Evolutionary conservation across 1,140 invertebrate species (phyloP).

Genomic region (Listronotus oregonensis): DNA sequence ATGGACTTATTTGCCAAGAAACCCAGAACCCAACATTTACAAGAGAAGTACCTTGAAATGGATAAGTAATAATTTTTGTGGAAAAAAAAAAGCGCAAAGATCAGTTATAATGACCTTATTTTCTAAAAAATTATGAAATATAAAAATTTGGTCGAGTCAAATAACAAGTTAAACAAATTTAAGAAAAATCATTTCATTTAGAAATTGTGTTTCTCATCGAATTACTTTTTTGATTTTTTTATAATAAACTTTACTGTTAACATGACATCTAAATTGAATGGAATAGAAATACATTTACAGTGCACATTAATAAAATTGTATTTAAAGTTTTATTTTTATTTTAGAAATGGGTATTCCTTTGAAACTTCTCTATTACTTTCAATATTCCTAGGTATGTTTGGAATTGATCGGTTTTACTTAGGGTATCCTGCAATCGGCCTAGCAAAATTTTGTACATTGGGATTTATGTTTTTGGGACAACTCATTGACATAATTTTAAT

Average conservation of each 20-base stretch:
- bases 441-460: slow-evolving; percentile 92
- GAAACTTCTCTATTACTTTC: slow-evolving; percentile 91
- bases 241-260: too few relatives aligned
- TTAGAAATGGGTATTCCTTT: slow-evolving; percentile 90
- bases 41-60: slow-evolving; percentile 87
- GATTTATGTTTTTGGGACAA: slow-evolving; percentile 96
- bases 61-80: slow-evolving; percentile 66
- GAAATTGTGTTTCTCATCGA: too few relatives aligned
- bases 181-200: too few relatives aligned
- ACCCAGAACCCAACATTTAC: slow-evolving; percentile 80
- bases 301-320: too few relatives aligned
- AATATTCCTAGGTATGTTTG: slow-evolving; percentile 96
- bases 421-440: slow-evolving; percentile 95
- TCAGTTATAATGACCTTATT: too few relatives aligned
- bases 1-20: slow-evolving; percentile 81
- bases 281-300: too few relatives aligned
- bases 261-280: too few relatives aligned
- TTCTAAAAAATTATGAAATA: too few relatives aligned
- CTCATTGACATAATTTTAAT: slow-evolving; percentile 94
- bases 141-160: too few relatives aligned
- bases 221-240: too few relatives aligned
- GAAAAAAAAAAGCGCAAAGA: too few relatives aligned
- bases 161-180: too few relatives aligned
- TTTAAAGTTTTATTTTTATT: slow-evolving; percentile 52
- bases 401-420: slow-evolving; percentile 95